These are phyloP conservation scores for Mya arenaria DNA, from an alignment of 1,140 invertebrate species.

Conservation along the genomic window DNA sequence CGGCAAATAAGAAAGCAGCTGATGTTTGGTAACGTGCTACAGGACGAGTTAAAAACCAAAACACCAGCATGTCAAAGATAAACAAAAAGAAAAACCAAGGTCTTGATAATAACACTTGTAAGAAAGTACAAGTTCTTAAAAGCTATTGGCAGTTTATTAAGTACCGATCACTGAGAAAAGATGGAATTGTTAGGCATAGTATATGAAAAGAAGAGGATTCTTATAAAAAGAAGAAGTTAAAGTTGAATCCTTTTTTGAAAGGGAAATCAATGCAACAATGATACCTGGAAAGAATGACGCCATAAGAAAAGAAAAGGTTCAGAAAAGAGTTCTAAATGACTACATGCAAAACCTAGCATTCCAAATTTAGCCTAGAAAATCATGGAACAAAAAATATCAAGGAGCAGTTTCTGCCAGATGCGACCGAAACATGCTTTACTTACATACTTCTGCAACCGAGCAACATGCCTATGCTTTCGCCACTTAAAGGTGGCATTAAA, in stretches of 20 bases:
- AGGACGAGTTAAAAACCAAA: slow-evolving; percentile 20
- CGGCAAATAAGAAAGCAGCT: slow-evolving; percentile 11
- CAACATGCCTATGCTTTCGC: slow-evolving; percentile 42
- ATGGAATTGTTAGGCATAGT: too few species aligned
- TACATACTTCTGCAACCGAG: slow-evolving; percentile 18
- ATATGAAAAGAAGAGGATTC: background rate
- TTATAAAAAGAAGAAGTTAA: too few species aligned
- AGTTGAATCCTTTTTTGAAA: slow-evolving; percentile 26
- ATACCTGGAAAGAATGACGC: slow-evolving; percentile 51
- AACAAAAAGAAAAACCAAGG: background rate
- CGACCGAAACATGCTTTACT: slow-evolving; percentile 30
- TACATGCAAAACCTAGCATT: slow-evolving; percentile 42
- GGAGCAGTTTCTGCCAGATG: slow-evolving; percentile 4
- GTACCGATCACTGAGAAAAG: background rate
- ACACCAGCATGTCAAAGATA: too few species aligned
- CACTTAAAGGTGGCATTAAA: slow-evolving; percentile 50
- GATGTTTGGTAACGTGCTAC: slow-evolving; percentile 2
- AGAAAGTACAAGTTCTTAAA: slow-evolving; percentile 30
- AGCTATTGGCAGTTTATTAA: background rate
- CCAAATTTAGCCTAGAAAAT: slow-evolving; percentile 46
- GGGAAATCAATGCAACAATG: slow-evolving; percentile 41
- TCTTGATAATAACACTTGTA: slow-evolving; percentile 14
- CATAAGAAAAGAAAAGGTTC: background rate
- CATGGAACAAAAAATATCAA: slow-evolving; percentile 10
- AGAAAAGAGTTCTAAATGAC: slow-evolving; percentile 38